These are phyloP conservation scores for Pelecanoides urinatrix DNA, from an alignment of 2,113 vertebrate genomes.

Conservation along the genomic window DNA sequence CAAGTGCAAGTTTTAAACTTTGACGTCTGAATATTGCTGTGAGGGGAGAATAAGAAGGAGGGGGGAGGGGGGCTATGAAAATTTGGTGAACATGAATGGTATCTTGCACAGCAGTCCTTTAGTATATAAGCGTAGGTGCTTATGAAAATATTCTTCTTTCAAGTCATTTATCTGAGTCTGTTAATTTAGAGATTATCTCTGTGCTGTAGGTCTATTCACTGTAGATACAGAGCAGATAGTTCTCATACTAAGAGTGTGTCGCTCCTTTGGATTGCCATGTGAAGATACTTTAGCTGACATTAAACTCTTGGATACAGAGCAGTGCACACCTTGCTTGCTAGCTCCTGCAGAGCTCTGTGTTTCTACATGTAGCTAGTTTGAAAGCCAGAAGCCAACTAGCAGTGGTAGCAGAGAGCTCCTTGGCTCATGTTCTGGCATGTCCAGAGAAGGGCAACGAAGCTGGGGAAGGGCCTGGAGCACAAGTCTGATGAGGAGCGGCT, in stretches of 20 bases:
- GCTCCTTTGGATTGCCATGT: not conserved
- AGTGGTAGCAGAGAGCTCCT: not conserved
- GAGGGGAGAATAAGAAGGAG: not conserved
- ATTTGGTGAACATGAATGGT: not conserved
- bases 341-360: not conserved
- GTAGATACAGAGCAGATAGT: not conserved
- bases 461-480: too few relatives aligned
- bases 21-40: not conserved
- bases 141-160: not conserved
- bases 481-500: too few relatives aligned
- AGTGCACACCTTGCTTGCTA: not conserved
- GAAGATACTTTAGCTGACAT: not conserved
- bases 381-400: not conserved
- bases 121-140: not conserved
- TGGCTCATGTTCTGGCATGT: not conserved
- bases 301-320: not conserved
- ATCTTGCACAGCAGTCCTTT: not conserved
- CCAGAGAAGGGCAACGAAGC: too few relatives aligned
- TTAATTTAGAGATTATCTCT: not conserved
- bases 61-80: not conserved
- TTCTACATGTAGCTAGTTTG: not conserved
- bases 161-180: not conserved
- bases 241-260: not conserved
- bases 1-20: not conserved
- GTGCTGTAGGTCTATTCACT: not conserved